phyloP scores from a whole-genome alignment of 2,797 vertebrate species.

The Melanotaenia pygmaea region DNA sequence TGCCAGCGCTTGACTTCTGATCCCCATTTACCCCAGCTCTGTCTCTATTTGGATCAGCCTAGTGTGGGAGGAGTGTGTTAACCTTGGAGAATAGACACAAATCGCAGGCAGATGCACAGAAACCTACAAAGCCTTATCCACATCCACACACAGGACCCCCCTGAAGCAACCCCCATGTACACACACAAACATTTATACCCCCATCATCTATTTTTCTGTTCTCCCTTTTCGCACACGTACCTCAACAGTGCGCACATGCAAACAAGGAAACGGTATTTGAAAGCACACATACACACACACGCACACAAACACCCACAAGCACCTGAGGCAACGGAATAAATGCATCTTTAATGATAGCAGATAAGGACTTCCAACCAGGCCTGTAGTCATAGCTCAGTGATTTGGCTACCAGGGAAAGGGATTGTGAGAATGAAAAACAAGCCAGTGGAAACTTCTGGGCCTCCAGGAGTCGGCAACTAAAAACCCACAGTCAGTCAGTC shows the following conservation, averaged over 20 bases:
- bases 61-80: conserved; percentile 81
- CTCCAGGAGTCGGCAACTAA: conserved; percentile 78
- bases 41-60: conserved; percentile 82
- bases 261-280: conserved; percentile 73
- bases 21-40: conserved; percentile 83
- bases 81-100: conserved; percentile 81
- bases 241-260: conserved; percentile 66
- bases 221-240: conserved; percentile 57
- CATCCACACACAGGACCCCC: conserved; percentile 69
- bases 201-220: conserved; percentile 69
- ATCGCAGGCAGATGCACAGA: conserved; percentile 69
- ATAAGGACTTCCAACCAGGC: conserved; percentile 84
- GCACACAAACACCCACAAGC: conserved; percentile 71
- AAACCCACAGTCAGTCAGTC: conserved; percentile 77
- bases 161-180: conserved; percentile 67
- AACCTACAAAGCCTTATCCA: conserved; percentile 75
- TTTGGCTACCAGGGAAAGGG: conserved; percentile 78
- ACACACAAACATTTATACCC: conserved; percentile 76
- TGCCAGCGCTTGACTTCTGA: conserved; percentile 84
- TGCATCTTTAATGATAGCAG: conserved; percentile 85
- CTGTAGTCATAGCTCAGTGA: conserved; percentile 84
- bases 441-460: conserved; percentile 79
- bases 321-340: conserved; percentile 83
- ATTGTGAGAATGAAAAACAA: conserved; percentile 83
- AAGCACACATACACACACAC: conserved; percentile 45